These are phyloP conservation scores for Calycopis cecrops DNA, from an alignment of 1,140 invertebrate species.

Conservation along the genomic window DNA sequence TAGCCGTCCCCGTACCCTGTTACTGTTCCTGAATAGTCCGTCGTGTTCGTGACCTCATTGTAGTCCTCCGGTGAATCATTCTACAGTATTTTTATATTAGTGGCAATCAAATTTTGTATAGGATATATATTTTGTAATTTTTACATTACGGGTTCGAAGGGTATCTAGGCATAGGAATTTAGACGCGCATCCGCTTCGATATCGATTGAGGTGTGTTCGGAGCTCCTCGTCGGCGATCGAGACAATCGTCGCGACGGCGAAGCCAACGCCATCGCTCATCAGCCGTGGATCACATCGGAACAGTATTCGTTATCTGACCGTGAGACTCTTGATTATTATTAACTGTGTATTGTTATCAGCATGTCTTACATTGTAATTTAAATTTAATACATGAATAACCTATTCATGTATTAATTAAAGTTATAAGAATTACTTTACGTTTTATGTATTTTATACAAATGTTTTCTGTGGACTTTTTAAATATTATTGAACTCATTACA, in stretches of 20 bases:
- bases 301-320: slow-evolving; percentile 41
- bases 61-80: slow-evolving; percentile 10
- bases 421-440: no score
- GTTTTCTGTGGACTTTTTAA: no score
- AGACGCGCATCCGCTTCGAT: slow-evolving; percentile 31
- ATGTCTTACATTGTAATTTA: no score
- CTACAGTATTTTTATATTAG: slow-evolving; percentile 12
- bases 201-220: slow-evolving; percentile 55
- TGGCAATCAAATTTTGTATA: slow-evolving; percentile 11
- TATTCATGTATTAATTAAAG: no score
- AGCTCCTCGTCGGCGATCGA: slow-evolving; percentile 32
- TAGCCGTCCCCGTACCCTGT: slow-evolving; percentile 32
- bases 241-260: slow-evolving; percentile 33
- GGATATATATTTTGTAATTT: not conserved
- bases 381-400: no score
- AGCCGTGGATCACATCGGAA: slow-evolving; percentile 45
- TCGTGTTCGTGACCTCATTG: slow-evolving; percentile 27
- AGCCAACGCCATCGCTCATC: slow-evolving; percentile 44
- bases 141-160: slow-evolving; percentile 10
- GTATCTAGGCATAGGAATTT: slow-evolving; percentile 29
- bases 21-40: slow-evolving; percentile 26
- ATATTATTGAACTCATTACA: no score
- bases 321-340: slow-evolving; percentile 35
- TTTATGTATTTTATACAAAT: no score
- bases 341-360: no score